These are phyloP conservation scores for Threskiornis aethiopicus DNA, from an alignment of 2,797 vertebrate genomes.

Conservation along the genomic window DNA sequence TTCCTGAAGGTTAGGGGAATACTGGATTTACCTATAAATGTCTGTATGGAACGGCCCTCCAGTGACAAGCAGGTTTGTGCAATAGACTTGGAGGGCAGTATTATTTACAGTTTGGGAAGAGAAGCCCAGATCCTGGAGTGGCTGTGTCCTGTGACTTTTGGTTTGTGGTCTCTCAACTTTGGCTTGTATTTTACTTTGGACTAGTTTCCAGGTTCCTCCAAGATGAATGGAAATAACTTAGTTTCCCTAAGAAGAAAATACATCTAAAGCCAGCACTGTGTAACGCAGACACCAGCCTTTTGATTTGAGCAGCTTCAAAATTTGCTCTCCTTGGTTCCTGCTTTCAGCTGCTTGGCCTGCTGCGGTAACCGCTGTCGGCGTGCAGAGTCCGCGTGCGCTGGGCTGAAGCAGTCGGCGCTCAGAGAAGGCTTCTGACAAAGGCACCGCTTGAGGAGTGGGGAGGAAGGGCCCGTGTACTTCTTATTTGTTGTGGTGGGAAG, in stretches of 20 bases:
- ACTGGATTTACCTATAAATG: not conserved
- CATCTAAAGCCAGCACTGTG: not conserved
- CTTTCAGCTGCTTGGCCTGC: not conserved
- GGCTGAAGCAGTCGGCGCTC: not conserved
- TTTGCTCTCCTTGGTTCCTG: not conserved
- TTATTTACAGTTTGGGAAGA: not conserved
- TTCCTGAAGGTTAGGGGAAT: not conserved
- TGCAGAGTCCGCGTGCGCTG: fast-evolving
- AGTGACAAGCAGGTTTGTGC: not conserved
- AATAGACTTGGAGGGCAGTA: not conserved
- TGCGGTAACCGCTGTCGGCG: not conserved
- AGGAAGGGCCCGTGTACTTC: not conserved
- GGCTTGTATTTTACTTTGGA: not conserved
- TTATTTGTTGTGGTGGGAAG: not conserved
- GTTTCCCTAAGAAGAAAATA: not conserved
- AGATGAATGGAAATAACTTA: not conserved
- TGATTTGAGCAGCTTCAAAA: not conserved
- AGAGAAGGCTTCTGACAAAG: not conserved
- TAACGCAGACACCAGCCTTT: not conserved
- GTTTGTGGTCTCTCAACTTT: not conserved
- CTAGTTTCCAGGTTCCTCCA: not conserved
- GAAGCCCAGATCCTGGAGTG: not conserved
- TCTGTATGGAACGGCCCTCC: not conserved
- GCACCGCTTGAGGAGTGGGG: not conserved
- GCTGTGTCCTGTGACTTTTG: not conserved